Conservation (phyloP, 1,140 invertebrate genomes). For the Drosophila persimilis region DNA sequence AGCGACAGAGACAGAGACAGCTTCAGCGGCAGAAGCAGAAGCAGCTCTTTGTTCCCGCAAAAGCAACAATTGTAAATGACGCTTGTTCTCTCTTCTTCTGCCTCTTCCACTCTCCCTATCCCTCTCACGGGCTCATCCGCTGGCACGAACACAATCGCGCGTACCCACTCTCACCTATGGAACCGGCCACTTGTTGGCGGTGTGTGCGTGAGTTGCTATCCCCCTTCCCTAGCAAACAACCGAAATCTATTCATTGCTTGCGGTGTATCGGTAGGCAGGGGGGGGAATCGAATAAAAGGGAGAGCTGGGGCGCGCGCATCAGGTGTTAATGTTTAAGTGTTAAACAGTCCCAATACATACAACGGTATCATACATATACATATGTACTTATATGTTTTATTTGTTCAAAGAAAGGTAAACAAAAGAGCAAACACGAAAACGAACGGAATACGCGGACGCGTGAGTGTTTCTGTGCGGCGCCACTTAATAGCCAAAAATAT, state of each 20-base stretch:
- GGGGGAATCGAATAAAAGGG: slow-evolving; percentile 49
- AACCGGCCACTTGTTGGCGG: slow-evolving; percentile 63
- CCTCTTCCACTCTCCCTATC: slow-evolving; percentile 18
- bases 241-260: slow-evolving; percentile 56
- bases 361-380: slow-evolving; percentile 15
- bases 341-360: slow-evolving; percentile 40
- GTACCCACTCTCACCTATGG: slow-evolving; percentile 14
- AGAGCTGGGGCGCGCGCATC: slow-evolving; percentile 46
- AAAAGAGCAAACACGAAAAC: slow-evolving; percentile 42
- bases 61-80: slow-evolving; percentile 43
- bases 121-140: slow-evolving; percentile 20
- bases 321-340: slow-evolving; percentile 73
- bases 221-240: slow-evolving; percentile 56
- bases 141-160: too few species aligned
- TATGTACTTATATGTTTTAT: neutral
- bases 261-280: slow-evolving; percentile 41
- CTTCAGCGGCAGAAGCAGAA: slow-evolving; percentile 8
- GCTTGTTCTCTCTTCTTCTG: slow-evolving; percentile 31
- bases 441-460: slow-evolving; percentile 22
- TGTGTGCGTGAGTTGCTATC: slow-evolving; percentile 26
- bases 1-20: slow-evolving; percentile 21
- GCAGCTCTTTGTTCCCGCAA: slow-evolving; percentile 43
- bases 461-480: slow-evolving; percentile 56
- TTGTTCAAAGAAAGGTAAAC: slow-evolving; percentile 48
- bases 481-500: slow-evolving; percentile 43